These are phyloP conservation scores for Aphaenogaster rudis DNA, from an alignment of 1,140 invertebrate genomes.

Conservation along the genomic window DNA sequence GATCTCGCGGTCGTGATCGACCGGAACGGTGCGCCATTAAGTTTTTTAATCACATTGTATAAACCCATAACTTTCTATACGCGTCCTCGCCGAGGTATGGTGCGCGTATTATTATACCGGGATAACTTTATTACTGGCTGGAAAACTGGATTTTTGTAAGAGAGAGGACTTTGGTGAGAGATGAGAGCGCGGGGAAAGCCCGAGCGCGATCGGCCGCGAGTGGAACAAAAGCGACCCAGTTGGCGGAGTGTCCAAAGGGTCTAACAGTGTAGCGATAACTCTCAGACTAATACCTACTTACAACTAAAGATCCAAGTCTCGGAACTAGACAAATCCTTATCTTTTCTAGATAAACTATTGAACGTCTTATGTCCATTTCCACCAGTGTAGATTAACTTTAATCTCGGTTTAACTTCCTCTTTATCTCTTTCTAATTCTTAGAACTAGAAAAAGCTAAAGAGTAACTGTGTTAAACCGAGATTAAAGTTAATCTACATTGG, in stretches of 20 bases:
- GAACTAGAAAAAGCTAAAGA: too few species aligned
- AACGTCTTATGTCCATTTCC: background rate
- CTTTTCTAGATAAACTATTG: background rate
- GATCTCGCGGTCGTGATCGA: slow-evolving; percentile 33
- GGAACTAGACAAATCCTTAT: background rate
- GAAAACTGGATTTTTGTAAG: slow-evolving; percentile 51
- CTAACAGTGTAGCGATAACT: background rate
- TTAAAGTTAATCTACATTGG: too few species aligned
- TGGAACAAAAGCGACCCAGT: slow-evolving; percentile 49
- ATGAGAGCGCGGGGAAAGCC: slow-evolving; percentile 40
- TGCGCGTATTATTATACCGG: slow-evolving; percentile 52
- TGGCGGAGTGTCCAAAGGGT: slow-evolving; percentile 50
- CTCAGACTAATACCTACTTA: slow-evolving; percentile 27
- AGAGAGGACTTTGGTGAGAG: background rate
- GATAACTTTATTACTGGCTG: slow-evolving; percentile 51
- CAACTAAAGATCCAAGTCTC: background rate
- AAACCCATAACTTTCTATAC: slow-evolving; percentile 49
- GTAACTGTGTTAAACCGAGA: too few species aligned
- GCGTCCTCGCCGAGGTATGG: background rate
- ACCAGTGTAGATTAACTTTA: too few species aligned
- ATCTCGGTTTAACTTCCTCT: too few species aligned
- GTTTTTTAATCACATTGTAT: slow-evolving; percentile 25
- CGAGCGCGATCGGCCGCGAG: slow-evolving; percentile 33
- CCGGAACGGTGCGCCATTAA: slow-evolving; percentile 45
- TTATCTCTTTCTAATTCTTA: too few species aligned